Conservation (phyloP, 2,797 vertebrate genomes). For the Chaetophractus vellerosus region DNA sequence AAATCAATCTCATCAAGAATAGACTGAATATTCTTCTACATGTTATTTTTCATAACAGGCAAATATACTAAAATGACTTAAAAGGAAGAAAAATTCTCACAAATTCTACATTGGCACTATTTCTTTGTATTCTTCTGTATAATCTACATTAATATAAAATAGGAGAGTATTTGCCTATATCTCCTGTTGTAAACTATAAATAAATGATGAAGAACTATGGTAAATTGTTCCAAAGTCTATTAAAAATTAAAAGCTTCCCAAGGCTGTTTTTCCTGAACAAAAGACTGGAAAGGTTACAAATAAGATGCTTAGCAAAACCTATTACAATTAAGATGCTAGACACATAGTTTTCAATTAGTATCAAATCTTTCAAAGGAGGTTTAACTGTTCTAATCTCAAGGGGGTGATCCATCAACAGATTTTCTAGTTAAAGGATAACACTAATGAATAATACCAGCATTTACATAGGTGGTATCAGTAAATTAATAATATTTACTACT, state of each 20-base stretch:
- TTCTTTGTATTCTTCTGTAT: slow-evolving; percentile 21
- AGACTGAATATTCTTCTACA: background rate
- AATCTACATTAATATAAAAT: slow-evolving; percentile 44
- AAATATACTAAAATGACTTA: slow-evolving; percentile 10
- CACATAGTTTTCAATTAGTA: slow-evolving; percentile 29
- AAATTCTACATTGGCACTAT: background rate
- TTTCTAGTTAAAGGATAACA: background rate
- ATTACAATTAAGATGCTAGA: slow-evolving; percentile 34
- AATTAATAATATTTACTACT: slow-evolving; percentile 30
- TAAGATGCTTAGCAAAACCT: slow-evolving; percentile 13
- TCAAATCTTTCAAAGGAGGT: slow-evolving; percentile 15
- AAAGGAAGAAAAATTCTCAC: background rate
- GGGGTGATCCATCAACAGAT: background rate
- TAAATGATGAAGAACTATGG: slow-evolving; percentile 65
- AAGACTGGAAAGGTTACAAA: slow-evolving; percentile 63
- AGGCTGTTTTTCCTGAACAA: background rate
- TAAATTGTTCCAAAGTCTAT: slow-evolving; percentile 71
- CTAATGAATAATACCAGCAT: background rate
- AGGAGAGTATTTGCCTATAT: slow-evolving; percentile 7
- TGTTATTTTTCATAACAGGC: background rate
- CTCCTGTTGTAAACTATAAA: slow-evolving; percentile 67
- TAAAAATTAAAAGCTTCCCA: slow-evolving; percentile 78
- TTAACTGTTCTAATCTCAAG: slow-evolving; percentile 35
- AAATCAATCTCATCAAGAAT: slow-evolving; percentile 22
- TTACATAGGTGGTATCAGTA: background rate